Evolutionary conservation across 2,113 vertebrate genomes (phyloP).

Genomic region (Callopanchax toddi): DNA sequence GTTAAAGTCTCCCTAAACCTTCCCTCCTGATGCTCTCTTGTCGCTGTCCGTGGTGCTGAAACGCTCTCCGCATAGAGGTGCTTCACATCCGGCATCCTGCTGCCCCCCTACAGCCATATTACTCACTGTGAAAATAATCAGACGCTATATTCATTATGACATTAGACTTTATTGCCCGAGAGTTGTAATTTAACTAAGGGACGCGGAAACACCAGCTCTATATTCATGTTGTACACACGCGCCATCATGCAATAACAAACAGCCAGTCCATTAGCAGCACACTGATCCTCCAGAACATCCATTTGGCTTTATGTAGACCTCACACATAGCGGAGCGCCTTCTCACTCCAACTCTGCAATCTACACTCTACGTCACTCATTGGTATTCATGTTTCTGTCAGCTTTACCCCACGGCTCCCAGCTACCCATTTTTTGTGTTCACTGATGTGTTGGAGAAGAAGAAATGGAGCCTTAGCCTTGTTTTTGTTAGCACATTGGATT

Average conservation of each 20-base stretch:
- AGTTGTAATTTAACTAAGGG: slow-evolving; percentile 20
- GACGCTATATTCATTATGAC: slow-evolving; percentile 23
- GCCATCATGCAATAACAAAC: slow-evolving; percentile 1
- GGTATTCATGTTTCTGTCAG: slow-evolving; percentile 52
- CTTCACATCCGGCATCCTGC: slow-evolving; percentile 1
- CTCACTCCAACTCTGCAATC: slow-evolving; percentile 44
- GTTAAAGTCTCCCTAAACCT: slow-evolving; percentile 52
- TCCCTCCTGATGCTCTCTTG: slow-evolving; percentile 16
- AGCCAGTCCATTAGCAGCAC: slow-evolving; percentile 22
- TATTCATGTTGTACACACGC: neutral
- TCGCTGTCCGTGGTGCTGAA: slow-evolving; percentile 80
- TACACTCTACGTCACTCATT: slow-evolving; percentile 52
- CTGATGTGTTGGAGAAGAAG: slow-evolving; percentile 42
- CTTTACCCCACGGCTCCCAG: slow-evolving; percentile 23
- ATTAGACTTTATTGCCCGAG: slow-evolving; percentile 27
- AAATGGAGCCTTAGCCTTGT: neutral
- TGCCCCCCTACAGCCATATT: neutral
- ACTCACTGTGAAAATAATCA: slow-evolving; percentile 13
- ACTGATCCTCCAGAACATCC: slow-evolving; percentile 17
- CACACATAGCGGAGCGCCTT: slow-evolving; percentile 22
- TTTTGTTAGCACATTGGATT: slow-evolving; percentile 3
- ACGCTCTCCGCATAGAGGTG: slow-evolving; percentile 20
- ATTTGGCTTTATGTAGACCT: slow-evolving; percentile 27
- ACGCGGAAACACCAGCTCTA: slow-evolving; percentile 3
- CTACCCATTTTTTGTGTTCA: slow-evolving; percentile 36